A percentile compares a stretch with the other conserved stretches of the same genome.
Conservation (phyloP, 1,140 invertebrate genomes). For the Phymorhynchus buccinoides region DNA sequence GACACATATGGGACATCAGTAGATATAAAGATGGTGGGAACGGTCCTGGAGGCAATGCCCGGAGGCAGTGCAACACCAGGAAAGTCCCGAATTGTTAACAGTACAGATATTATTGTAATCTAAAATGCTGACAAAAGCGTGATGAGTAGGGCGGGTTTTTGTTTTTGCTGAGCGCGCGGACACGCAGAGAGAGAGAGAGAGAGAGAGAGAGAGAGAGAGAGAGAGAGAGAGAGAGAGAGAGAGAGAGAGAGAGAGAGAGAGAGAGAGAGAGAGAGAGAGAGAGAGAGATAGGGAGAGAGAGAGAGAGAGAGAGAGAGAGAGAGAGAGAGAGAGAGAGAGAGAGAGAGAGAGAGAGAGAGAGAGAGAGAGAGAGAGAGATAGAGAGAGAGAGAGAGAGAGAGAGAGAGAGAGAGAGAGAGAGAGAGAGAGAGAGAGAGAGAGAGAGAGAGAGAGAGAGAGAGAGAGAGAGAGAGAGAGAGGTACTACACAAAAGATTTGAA, state of each 20-base stretch:
- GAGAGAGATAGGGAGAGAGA: no score
- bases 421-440: neutral
- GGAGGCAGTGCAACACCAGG: no score
- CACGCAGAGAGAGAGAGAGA: neutral
- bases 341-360: constrained; percentile 1
- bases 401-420: neutral
- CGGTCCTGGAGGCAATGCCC: no score
- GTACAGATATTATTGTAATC: no score
- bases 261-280: neutral
- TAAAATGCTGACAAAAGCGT: no score
- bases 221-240: neutral
- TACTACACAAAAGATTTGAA: no score
- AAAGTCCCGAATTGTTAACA: no score
- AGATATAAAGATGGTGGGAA: no score
- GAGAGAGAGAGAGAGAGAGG: neutral
- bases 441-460: constrained; percentile 1
- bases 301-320: neutral
- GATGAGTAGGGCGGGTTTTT: no score
- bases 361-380: neutral
- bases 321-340: neutral
- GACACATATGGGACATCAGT: no score
- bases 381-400: no score
- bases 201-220: neutral
- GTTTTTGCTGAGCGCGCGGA: no score
- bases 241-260: neutral